Evolutionary conservation across 2,888 invertebrate species (phyloP).

Genomic region (Dioctria linearis): DNA sequence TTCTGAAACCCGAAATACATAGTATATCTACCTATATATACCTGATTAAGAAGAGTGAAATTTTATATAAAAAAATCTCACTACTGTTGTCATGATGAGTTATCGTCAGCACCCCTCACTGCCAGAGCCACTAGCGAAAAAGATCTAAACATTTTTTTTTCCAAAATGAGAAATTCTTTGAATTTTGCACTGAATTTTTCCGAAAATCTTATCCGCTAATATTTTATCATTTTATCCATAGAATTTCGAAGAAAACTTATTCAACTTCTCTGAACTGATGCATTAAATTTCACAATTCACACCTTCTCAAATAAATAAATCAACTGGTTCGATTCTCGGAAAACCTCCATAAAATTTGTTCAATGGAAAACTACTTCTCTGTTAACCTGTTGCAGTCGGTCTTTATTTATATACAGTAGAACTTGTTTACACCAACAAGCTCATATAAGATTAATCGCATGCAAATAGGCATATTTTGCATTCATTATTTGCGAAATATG

Average conservation of each 20-base stretch:
- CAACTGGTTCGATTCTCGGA: not conserved
- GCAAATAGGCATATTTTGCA: not conserved
- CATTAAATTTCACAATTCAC: conserved; percentile 6
- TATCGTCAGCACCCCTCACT: too few relatives aligned
- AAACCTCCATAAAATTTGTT: not conserved
- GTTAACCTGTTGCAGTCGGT: too few relatives aligned
- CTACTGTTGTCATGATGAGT: too few relatives aligned
- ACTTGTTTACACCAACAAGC: not conserved
- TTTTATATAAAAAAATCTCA: too few relatives aligned
- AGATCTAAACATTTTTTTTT: too few relatives aligned
- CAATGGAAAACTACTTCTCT: not conserved
- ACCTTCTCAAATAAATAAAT: not conserved
- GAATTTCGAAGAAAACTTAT: conserved; percentile 1
- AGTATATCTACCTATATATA: too few relatives aligned
- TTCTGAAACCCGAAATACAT: too few relatives aligned
- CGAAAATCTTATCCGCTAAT: not conserved
- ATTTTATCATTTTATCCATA: not conserved
- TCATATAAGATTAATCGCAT: not conserved
- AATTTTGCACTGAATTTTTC: not conserved
- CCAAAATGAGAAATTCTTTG: too few relatives aligned
- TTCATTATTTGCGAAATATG: not conserved
- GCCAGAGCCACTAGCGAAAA: too few relatives aligned
- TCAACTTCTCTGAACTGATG: not conserved
- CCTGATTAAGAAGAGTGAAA: too few relatives aligned
- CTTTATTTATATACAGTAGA: not conserved